Conservation (phyloP, 2,113 vertebrate species). For the Gavialis gangeticus region DNA sequence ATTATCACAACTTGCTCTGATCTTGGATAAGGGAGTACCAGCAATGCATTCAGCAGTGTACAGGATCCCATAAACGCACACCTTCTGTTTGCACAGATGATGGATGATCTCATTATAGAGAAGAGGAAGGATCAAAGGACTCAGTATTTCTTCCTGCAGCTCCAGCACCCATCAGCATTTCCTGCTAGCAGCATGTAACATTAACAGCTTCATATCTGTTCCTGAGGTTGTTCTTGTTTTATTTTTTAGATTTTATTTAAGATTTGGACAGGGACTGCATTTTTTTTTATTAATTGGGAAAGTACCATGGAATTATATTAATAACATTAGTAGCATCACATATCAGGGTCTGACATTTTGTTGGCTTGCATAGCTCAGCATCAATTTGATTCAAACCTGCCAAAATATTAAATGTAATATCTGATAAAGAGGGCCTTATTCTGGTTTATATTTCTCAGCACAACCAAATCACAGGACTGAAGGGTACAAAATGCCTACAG, state of each 20-base stretch:
- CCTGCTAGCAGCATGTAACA: background rate
- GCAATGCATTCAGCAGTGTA: background rate
- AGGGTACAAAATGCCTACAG: background rate
- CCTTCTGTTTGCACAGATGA: fast-evolving
- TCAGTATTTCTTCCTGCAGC: background rate
- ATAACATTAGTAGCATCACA: background rate
- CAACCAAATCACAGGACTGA: background rate
- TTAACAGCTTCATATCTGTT: background rate
- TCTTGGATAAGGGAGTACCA: background rate
- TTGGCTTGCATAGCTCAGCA: background rate
- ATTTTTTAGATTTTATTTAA: background rate
- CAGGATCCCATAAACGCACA: background rate
- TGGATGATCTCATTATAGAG: background rate
- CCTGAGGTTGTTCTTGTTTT: background rate
- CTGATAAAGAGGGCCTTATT: background rate
- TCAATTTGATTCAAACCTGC: background rate
- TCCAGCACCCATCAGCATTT: background rate
- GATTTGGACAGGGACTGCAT: background rate
- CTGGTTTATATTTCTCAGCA: background rate
- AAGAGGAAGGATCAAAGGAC: background rate
- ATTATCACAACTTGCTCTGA: background rate
- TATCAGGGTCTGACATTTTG: background rate
- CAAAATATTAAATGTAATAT: background rate
- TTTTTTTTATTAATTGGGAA: background rate
- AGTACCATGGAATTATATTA: background rate